A percentile compares a stretch with the other conserved stretches of the same genome.
phyloP scores from a whole-genome alignment of 2,888 invertebrate species.

The Rapana venosa region DNA sequence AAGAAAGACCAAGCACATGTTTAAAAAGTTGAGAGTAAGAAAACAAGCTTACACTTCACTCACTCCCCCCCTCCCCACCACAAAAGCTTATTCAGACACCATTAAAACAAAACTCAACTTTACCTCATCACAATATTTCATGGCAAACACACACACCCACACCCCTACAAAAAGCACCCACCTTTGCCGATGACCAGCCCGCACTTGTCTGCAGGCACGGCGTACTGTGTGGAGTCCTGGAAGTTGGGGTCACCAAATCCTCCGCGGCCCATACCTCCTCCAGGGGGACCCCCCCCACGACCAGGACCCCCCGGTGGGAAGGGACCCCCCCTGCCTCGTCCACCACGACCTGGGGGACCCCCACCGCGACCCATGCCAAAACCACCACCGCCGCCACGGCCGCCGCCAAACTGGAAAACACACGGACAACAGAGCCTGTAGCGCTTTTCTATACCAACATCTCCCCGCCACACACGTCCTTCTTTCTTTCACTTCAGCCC shows the following conservation, averaged over 20 bases:
- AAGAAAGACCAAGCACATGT: too few species aligned
- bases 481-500: too few species aligned
- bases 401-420: constrained; percentile 5
- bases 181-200: constrained; percentile 97
- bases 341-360: constrained; percentile 60
- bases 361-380: constrained; percentile 56
- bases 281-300: constrained; percentile 75
- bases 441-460: too few species aligned
- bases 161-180: constrained; percentile 74
- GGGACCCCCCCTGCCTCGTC: constrained; percentile 60
- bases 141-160: too few species aligned
- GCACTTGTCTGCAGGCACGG: constrained; percentile 96
- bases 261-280: constrained; percentile 59
- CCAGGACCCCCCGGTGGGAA: constrained; percentile 80
- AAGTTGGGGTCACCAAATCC: constrained; percentile 62
- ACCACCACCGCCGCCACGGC: constrained; percentile 19
- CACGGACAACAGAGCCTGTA: too few species aligned
- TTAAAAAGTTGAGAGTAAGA: too few species aligned
- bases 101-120: too few species aligned
- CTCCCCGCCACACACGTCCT: too few species aligned
- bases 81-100: too few species aligned
- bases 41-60: too few species aligned
- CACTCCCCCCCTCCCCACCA: too few species aligned
- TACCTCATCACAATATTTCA: too few species aligned
- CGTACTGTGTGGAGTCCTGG: constrained; percentile 89